These are phyloP conservation scores for Gymnogyps californianus DNA, from an alignment of 2,113 vertebrate genomes.

Conservation along the genomic window DNA sequence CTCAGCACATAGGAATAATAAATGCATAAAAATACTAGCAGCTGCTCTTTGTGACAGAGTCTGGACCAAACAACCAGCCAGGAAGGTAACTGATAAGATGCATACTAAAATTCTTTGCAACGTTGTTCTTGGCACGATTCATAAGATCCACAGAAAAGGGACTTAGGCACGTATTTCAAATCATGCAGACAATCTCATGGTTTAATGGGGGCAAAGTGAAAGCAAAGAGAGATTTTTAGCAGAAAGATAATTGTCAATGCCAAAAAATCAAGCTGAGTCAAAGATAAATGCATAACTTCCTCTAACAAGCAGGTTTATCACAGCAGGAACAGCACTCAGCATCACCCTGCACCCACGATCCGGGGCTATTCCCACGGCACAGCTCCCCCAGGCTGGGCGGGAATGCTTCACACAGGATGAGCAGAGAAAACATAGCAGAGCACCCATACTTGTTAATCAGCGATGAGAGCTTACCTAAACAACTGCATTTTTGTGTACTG, in stretches of 20 bases:
- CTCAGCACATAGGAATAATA: background rate
- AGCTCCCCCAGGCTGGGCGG: background rate
- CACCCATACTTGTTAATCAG: background rate
- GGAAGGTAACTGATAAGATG: background rate
- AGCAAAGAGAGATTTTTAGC: background rate
- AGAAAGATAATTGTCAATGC: background rate
- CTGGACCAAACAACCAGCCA: background rate
- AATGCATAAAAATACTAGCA: background rate
- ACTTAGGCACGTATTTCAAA: background rate
- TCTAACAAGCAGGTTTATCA: background rate
- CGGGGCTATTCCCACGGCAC: fast-evolving
- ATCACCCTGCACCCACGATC: background rate
- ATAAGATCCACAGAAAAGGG: background rate
- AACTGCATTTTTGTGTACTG: background rate
- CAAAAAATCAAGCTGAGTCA: background rate
- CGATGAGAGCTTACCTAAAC: background rate
- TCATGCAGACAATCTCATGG: background rate
- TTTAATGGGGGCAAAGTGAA: background rate
- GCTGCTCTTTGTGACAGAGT: background rate
- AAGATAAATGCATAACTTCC: background rate
- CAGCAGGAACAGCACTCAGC: background rate
- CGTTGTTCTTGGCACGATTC: background rate
- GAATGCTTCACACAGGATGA: background rate
- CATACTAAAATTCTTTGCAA: background rate
- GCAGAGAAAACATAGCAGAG: background rate